Evolutionary conservation across 2,797 vertebrate species (phyloP), one percentile per base, ranked within the genome.

Genomic region (Mallotus villosus): DNA sequence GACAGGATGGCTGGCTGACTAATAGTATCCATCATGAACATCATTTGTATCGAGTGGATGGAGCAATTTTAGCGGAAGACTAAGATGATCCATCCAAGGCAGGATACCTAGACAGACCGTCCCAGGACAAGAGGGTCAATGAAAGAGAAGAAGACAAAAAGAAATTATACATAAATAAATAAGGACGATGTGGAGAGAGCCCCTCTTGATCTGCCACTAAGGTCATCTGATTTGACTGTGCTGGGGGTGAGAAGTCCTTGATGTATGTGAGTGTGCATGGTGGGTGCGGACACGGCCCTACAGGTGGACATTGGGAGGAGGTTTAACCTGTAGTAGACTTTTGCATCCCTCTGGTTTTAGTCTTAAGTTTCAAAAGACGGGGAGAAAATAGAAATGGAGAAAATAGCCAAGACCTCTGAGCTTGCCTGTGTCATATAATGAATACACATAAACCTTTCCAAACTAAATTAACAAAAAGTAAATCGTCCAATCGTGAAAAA

Each of bases 261-360:
- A 92, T 93, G 92, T 91, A 93, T 93, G 92, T 90, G 92, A 94
- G 93, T 92, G 72, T 81, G 85, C 8, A 34, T 34, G 90, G 41
- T 34, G 17, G 24, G 60, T 87, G 76, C 73, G 82, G 88, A 87
- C 85, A 88, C 75, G 85, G 87, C 86, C 82, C 90, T 90, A 91
- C 90, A 93, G 92, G 90, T 92, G 91, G 83, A 85, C 27, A n/a
- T 32, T 19, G 21, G n/a, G 41, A n/a, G 19, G 34, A 62, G 74
- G 61, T 32, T 55, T 76, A 22, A 73, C 71, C 77, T 82, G 90
- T 67, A 66, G 75, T 51, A 14, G 29, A 22, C 32, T 34, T 34
- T 19, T 9, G 37, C 37, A 53, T 11, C 25, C 61, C 6, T 41
- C 68, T 34, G 32, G 32, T 34, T 34, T 34, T 34, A 34, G 32